Evolutionary conservation across 2,888 invertebrate genomes (phyloP), one percentile per base, ranked within the genome.

Genomic region (Dorcus hopei): DNA sequence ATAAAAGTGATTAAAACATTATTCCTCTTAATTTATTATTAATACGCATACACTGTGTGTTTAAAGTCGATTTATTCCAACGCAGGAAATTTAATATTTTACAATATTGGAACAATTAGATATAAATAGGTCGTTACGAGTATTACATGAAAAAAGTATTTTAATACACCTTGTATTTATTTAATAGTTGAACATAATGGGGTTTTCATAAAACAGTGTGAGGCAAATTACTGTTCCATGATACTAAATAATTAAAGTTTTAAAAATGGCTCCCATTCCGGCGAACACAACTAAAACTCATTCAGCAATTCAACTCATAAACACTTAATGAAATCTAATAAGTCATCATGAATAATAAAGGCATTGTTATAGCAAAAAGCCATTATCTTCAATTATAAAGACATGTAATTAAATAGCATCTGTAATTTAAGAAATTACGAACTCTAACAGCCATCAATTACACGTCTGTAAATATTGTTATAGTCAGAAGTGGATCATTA

Each of bases 321-420:
- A 11, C 45, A 19, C 45, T 19, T 45, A 45, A 45, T 45, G 45
- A 45, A 45, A 45, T 45, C 45, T 45, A 45, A 45, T 45, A 45
- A 45, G 9, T 45, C 45, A 45, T 51, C 38, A 40, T 40, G 51
- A 51, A 51, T 51, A 51, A 51, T 51, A 19, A 45, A 45, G 23
- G 51, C 51, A 51, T 51, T 51, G 51, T 51, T 51, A 51, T 19
- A 40, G 38, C 51, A 40, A 39, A 51, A 51, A 51, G 51, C 51
- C 51, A 38, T 51, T 51, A 51, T 51, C 51, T 38, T 16, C 40
- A 14, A 51, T 51, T 51, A 51, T 23, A 40, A 40, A 38, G 40
- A 51, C 40, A 40, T 14, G 40, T 40, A 51, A 51, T 51, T 51
- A 51, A 51, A 40, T 23, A 23, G 51, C 38, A 38, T 51, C 51